A percentile compares a stretch with the other conserved stretches of the same genome.
Evolutionary conservation across 1,140 invertebrate species (phyloP).

Genomic region (Sesamia nonagrioides): DNA sequence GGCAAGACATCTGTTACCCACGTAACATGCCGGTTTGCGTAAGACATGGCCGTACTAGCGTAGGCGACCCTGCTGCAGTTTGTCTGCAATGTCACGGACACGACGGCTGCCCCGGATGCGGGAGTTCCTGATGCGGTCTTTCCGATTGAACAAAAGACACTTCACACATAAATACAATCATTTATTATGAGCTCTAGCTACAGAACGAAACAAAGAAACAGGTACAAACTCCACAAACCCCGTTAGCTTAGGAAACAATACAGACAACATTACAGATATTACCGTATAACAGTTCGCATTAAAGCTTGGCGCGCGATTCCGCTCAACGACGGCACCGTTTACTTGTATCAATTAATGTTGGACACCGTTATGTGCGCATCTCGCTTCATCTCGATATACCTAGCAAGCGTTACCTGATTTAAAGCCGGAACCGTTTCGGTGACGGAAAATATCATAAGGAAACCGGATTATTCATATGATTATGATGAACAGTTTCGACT

Average conservation of each 20-base stretch:
- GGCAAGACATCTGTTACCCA: too few species aligned
- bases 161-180: background rate
- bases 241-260: too few species aligned
- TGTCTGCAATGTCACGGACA: too few species aligned
- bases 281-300: background rate
- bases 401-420: slow-evolving; percentile 1
- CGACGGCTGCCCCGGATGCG: too few species aligned
- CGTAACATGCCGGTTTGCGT: too few species aligned
- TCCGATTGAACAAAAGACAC: background rate
- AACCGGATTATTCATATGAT: too few species aligned
- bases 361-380: slow-evolving; percentile 60
- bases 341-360: slow-evolving; percentile 64
- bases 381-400: slow-evolving; percentile 25
- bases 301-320: slow-evolving; percentile 28
- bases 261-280: slow-evolving; percentile 38
- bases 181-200: background rate
- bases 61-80: too few species aligned
- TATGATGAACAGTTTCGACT: too few species aligned
- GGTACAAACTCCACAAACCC: background rate
- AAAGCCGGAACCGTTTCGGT: background rate
- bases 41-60: too few species aligned
- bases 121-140: too few species aligned
- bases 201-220: background rate
- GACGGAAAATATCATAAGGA: too few species aligned
- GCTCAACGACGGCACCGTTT: slow-evolving; percentile 48